phyloP scores from a whole-genome alignment of 1,140 invertebrate genomes.

The Saccostrea cuccullata region DNA sequence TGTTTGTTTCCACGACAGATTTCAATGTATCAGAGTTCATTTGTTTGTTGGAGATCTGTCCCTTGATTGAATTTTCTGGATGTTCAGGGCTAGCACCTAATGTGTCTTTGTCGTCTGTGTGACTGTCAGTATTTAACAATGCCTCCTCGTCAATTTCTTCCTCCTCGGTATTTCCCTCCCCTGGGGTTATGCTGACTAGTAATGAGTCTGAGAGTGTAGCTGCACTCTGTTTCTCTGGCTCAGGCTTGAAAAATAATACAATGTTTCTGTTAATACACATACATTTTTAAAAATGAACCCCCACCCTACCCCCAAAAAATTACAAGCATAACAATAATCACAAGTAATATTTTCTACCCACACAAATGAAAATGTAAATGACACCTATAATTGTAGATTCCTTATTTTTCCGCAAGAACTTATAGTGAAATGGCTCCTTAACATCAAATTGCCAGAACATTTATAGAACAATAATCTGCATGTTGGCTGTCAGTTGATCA shows the following conservation, averaged over 20 bases:
- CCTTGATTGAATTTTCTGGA: neutral
- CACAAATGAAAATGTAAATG: no score
- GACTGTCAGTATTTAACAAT: constrained; percentile 18
- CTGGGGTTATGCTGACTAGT: neutral
- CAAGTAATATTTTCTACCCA: no score
- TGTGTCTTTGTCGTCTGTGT: neutral
- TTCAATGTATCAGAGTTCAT: neutral
- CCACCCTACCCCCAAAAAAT: neutral
- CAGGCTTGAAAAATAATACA: neutral
- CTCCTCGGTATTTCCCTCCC: neutral
- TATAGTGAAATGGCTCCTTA: no score
- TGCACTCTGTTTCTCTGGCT: neutral
- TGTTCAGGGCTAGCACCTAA: constrained; percentile 3
- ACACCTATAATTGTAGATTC: no score
- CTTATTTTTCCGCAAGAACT: no score
- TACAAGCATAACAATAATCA: neutral
- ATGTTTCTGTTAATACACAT: neutral
- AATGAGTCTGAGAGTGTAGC: neutral
- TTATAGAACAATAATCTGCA: no score
- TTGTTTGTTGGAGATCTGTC: neutral
- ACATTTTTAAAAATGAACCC: neutral
- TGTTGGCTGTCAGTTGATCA: no score
- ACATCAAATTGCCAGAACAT: no score
- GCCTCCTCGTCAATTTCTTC: constrained; percentile 10
- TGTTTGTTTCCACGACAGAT: neutral